These are phyloP conservation scores for Accipiter virgatus DNA, from an alignment of 2,113 vertebrate genomes.

Conservation along the genomic window DNA sequence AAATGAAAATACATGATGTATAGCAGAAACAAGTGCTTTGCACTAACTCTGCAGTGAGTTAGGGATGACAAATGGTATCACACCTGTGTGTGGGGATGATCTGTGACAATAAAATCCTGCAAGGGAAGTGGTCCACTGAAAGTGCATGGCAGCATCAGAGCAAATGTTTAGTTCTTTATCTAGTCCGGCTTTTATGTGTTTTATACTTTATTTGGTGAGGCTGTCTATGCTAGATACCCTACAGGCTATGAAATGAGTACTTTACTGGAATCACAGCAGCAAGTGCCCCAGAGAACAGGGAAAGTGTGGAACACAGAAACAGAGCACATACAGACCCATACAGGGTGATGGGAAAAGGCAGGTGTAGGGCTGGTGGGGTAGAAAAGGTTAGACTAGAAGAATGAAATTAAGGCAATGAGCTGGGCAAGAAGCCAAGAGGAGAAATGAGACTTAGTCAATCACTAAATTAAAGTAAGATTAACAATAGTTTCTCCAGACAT, in stretches of 20 bases:
- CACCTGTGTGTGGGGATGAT: not conserved
- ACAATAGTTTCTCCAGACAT: not conserved
- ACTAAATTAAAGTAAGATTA: not conserved
- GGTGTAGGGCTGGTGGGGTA: not conserved
- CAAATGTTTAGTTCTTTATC: not conserved
- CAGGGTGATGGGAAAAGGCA: not conserved
- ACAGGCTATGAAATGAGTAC: not conserved
- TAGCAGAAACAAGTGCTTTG: not conserved
- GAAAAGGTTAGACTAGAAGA: not conserved
- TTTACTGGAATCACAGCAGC: not conserved
- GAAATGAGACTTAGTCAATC: not conserved
- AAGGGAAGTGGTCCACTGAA: not conserved
- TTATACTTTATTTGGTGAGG: not conserved
- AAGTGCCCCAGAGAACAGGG: not conserved
- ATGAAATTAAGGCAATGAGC: not conserved
- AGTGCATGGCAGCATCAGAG: not conserved
- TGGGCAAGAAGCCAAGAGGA: not conserved
- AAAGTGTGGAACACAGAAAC: not conserved
- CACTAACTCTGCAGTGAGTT: not conserved
- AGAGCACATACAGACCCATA: not conserved
- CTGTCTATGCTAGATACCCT: not conserved
- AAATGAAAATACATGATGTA: not conserved
- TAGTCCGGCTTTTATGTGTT: not conserved
- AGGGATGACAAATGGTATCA: not conserved
- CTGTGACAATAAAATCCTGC: not conserved